A percentile compares a stretch with the other conserved stretches of the same genome.
Evolutionary conservation across 2,888 invertebrate genomes (phyloP).

Genomic region (Macrophya alboannulata): DNA sequence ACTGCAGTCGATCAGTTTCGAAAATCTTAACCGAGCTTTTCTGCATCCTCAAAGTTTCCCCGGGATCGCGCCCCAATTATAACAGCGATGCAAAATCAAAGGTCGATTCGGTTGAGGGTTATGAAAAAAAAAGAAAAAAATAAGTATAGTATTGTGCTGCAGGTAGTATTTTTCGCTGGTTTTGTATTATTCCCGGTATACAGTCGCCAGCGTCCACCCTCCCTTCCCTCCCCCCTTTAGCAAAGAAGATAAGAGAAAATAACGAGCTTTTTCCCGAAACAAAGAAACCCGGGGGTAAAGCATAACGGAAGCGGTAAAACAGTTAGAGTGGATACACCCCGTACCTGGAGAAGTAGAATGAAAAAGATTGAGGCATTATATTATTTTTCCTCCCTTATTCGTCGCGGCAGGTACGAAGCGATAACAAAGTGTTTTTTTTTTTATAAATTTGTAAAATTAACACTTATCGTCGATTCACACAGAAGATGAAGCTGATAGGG

Average conservation of each 20-base stretch:
- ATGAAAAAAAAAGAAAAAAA: not conserved
- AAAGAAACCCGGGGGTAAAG: conserved; percentile 60
- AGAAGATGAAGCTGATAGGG: not conserved
- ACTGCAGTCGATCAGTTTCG: not conserved
- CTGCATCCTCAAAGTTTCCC: not conserved
- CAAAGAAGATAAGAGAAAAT: conserved; percentile 70
- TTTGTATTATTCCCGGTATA: not conserved
- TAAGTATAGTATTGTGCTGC: not conserved
- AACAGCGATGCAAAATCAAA: not conserved
- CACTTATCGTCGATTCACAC: not conserved
- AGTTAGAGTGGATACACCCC: conserved; percentile 6
- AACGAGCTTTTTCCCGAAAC: conserved; percentile 69
- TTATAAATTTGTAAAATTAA: conserved; percentile 3
- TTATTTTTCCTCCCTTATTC: conserved; percentile 1
- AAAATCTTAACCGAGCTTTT: not conserved
- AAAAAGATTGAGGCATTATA: not conserved
- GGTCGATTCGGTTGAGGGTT: not conserved
- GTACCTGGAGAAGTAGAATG: not conserved
- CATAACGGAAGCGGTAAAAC: conserved; percentile 22
- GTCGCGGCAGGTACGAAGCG: not conserved
- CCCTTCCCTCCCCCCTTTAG: too few relatives aligned
- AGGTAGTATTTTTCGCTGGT: not conserved
- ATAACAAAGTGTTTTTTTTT: not conserved
- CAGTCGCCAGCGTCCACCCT: not conserved
- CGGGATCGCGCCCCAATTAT: not conserved